phyloP scores from a whole-genome alignment of 1,140 invertebrate genomes.

The Epicauta chinensis region DNA sequence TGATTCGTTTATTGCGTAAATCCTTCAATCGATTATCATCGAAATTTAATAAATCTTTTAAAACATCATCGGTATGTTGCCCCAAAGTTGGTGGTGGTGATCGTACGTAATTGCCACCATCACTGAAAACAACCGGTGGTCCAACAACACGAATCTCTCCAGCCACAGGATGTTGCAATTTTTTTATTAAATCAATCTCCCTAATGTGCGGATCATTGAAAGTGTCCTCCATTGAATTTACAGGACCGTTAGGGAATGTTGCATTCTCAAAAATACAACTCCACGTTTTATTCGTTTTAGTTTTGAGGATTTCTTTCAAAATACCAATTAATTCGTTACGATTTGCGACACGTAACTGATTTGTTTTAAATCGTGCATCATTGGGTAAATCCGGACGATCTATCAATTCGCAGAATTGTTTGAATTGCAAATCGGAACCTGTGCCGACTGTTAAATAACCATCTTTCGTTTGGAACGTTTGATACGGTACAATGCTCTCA shows the following conservation, averaged over 20 bases:
- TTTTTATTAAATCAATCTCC: conserved; percentile 68
- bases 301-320: conserved; percentile 55
- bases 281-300: conserved; percentile 75
- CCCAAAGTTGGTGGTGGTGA: conserved; percentile 78
- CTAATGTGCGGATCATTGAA: conserved; percentile 84
- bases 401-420: conserved; percentile 60
- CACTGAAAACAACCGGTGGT: conserved; percentile 76
- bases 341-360: conserved; percentile 69
- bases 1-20: conserved; percentile 49
- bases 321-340: conserved; percentile 61
- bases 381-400: conserved; percentile 52
- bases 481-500: conserved; percentile 91
- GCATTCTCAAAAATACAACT: conserved; percentile 60
- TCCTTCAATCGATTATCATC: conserved; percentile 52
- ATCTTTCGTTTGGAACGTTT: conserved; percentile 76
- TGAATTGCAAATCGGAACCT: conserved; percentile 74
- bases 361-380: conserved; percentile 64
- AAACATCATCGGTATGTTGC: conserved; percentile 77
- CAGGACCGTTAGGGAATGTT: conserved; percentile 81
- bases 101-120: conserved; percentile 60
- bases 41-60: conserved; percentile 65
- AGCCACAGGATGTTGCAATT: conserved; percentile 62
- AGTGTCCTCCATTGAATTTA: conserved; percentile 80
- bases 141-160: conserved; percentile 76
- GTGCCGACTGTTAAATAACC: conserved; percentile 80